phyloP scores from a whole-genome alignment of 2,113 vertebrate genomes.

The Xiphophorus maculatus region DNA sequence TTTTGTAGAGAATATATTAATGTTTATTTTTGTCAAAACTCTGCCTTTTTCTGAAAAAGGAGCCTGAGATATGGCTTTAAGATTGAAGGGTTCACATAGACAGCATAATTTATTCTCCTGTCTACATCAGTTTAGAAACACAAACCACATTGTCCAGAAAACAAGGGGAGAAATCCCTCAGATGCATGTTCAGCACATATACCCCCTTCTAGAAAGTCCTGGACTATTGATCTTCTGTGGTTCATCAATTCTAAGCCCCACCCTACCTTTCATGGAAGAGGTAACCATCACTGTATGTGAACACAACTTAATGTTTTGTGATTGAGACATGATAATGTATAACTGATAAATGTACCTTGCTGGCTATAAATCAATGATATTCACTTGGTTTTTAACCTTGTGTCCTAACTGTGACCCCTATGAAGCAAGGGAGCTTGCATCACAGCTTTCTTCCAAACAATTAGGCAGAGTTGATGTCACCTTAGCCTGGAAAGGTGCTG shows the following conservation, averaged over 20 bases:
- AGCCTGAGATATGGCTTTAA: too few species aligned
- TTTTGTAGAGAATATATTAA: background rate
- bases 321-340: too few species aligned
- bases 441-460: slow-evolving; percentile 63
- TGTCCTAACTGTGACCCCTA: slow-evolving; percentile 23
- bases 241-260: too few species aligned
- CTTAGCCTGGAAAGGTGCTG: slow-evolving; percentile 49
- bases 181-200: background rate
- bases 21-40: background rate
- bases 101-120: too few species aligned
- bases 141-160: background rate
- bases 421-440: slow-evolving; percentile 14
- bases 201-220: background rate
- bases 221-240: too few species aligned
- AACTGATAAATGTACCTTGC: too few species aligned
- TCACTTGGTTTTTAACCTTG: background rate
- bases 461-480: slow-evolving; percentile 55
- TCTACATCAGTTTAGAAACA: too few species aligned
- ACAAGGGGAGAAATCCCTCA: background rate
- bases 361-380: background rate
- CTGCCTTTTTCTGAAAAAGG: too few species aligned
- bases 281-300: too few species aligned
- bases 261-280: too few species aligned
- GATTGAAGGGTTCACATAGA: too few species aligned
- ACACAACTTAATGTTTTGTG: too few species aligned